Evolutionary conservation across 2,797 vertebrate species (phyloP).

Genomic region (Hirundo rustica): DNA sequence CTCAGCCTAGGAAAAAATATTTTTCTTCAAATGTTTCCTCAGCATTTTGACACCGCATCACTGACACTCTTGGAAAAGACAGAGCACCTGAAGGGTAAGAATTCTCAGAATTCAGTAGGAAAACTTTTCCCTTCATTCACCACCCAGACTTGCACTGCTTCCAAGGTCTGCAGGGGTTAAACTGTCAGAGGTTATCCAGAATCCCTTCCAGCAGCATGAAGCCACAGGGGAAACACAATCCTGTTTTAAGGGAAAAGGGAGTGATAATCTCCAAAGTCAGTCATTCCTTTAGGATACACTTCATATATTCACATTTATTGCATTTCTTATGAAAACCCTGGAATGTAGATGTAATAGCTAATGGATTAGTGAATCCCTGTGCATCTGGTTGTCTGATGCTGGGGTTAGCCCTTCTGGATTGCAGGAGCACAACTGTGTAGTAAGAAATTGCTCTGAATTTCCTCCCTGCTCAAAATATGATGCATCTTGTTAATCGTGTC

Average conservation of each 20-base stretch:
- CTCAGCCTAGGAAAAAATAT: not conserved
- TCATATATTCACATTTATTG: conserved; percentile 25
- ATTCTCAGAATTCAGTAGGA: conserved; percentile 22
- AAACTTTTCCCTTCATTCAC: not conserved
- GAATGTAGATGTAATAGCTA: conserved; percentile 41
- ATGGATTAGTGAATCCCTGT: not conserved
- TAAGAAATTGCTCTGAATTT: not conserved
- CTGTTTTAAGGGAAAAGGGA: not conserved
- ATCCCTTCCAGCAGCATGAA: not conserved
- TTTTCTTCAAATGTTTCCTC: not conserved
- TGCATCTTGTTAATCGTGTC: not conserved
- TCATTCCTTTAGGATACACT: conserved; percentile 21
- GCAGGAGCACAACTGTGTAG: not conserved
- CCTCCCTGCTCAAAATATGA: not conserved
- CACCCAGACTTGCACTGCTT: not conserved
- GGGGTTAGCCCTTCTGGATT: not conserved
- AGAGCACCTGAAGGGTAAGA: conserved; percentile 10
- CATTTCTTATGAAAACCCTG: conserved; percentile 32
- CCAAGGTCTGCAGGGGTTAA: not conserved
- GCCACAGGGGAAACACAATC: not conserved
- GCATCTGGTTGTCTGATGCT: conserved; percentile 41
- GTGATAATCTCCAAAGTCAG: conserved; percentile 5
- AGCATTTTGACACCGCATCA: conserved; percentile 19
- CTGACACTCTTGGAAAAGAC: not conserved
- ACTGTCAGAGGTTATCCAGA: conserved; percentile 10